phyloP scores from a whole-genome alignment of 2,113 vertebrate species.

The Gallinago jamesoni region DNA sequence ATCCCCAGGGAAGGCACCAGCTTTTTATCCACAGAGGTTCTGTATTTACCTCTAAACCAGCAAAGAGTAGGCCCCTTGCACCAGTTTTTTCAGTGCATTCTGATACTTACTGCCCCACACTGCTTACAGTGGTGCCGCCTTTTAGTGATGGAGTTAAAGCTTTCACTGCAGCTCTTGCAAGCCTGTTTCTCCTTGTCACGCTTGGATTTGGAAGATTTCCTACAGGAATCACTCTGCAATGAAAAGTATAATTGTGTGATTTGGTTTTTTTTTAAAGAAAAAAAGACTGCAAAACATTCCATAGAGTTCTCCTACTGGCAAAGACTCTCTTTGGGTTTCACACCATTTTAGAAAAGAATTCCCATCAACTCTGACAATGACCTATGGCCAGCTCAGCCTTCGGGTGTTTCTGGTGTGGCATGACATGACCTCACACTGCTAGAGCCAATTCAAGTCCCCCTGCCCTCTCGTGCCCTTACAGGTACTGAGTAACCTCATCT shows the following conservation, averaged over 20 bases:
- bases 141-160: slow-evolving; percentile 94
- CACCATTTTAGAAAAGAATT: background rate
- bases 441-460: background rate
- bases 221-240: slow-evolving; percentile 71
- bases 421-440: background rate
- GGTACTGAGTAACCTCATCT: background rate
- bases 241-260: background rate
- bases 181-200: slow-evolving; percentile 92
- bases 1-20: background rate
- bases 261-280: background rate
- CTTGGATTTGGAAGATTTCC: slow-evolving; percentile 85
- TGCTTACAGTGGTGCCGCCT: slow-evolving; percentile 93
- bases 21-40: background rate
- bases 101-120: slow-evolving; percentile 86
- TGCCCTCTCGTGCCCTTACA: background rate
- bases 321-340: background rate
- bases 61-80: background rate
- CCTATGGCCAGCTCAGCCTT: background rate
- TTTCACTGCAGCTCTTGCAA: slow-evolving; percentile 91
- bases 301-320: background rate
- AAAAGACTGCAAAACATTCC: background rate
- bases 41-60: background rate
- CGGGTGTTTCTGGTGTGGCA: accelerated
- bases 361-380: background rate
- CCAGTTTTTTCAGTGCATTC: background rate